Conservation (phyloP, 2,113 vertebrate species). For the Euleptes europaea region DNA sequence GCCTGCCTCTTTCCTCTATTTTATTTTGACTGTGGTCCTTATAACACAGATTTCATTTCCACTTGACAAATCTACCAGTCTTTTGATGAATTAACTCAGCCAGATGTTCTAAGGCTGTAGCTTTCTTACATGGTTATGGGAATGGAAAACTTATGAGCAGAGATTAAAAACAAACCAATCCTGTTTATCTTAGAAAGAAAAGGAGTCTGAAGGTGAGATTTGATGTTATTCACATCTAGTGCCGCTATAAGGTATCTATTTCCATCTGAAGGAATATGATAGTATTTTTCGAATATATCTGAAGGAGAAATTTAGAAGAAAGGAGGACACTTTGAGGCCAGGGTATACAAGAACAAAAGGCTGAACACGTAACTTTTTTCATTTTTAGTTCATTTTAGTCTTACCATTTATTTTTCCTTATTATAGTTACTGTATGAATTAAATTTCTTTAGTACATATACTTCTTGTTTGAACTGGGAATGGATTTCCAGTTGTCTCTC, state of each 20-base stretch:
- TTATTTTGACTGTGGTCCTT: slow-evolving; percentile 3
- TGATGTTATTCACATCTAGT: not conserved
- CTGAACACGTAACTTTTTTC: not conserved
- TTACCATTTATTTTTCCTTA: no score
- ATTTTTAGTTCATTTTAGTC: no score
- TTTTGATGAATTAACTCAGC: not conserved
- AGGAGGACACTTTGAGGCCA: not conserved
- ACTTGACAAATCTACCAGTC: not conserved
- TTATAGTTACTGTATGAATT: no score
- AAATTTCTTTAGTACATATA: no score
- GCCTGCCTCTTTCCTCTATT: not conserved
- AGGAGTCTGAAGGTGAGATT: not conserved
- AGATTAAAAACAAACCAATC: not conserved
- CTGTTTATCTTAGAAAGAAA: not conserved
- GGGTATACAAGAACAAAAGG: not conserved
- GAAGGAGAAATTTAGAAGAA: not conserved
- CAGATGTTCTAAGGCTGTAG: not conserved
- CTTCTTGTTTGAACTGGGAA: no score
- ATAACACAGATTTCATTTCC: slow-evolving; percentile 34
- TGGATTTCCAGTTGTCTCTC: no score
- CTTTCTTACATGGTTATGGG: not conserved
- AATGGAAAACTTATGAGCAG: not conserved
- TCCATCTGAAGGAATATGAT: not conserved
- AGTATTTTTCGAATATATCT: not conserved
- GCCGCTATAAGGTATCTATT: not conserved